phyloP scores from a whole-genome alignment of 2,888 invertebrate genomes.

The Nebria brevicollis region DNA sequence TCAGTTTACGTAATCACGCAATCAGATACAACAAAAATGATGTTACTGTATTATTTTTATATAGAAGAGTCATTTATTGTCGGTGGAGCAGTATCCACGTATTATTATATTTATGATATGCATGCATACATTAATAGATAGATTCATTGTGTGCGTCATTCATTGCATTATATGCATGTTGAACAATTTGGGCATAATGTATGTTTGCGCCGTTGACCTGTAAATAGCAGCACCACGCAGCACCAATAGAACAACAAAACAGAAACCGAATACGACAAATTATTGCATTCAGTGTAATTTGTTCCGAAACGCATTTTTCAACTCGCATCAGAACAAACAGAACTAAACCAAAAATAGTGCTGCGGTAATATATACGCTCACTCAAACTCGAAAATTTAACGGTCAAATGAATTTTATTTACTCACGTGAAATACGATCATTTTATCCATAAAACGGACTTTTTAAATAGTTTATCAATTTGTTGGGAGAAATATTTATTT shows the following conservation, averaged over 20 bases:
- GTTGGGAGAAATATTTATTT: neutral
- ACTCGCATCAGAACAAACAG: slow-evolving; percentile 14
- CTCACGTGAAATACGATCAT: neutral
- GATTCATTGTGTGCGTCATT: neutral
- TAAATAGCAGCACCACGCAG: neutral
- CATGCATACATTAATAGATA: neutral
- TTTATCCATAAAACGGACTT: neutral
- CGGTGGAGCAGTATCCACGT: neutral
- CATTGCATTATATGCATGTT: neutral
- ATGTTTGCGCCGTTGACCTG: neutral
- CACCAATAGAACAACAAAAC: neutral
- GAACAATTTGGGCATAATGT: neutral
- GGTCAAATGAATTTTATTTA: neutral
- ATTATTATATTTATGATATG: neutral
- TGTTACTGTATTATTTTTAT: neutral
- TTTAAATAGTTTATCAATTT: neutral
- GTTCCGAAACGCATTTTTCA: slow-evolving; percentile 36
- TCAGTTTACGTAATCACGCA: no score
- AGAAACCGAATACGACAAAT: slow-evolving; percentile 35
- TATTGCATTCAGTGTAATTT: slow-evolving; percentile 38
- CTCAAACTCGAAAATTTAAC: neutral
- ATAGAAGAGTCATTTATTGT: neutral
- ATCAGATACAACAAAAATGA: no score
- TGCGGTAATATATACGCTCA: neutral
- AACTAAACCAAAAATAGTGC: neutral